Percentiles rank a stretch among this genome's conserved stretches.
phyloP scores from a whole-genome alignment of 2,797 vertebrate genomes.

The Echeneis naucrates region DNA sequence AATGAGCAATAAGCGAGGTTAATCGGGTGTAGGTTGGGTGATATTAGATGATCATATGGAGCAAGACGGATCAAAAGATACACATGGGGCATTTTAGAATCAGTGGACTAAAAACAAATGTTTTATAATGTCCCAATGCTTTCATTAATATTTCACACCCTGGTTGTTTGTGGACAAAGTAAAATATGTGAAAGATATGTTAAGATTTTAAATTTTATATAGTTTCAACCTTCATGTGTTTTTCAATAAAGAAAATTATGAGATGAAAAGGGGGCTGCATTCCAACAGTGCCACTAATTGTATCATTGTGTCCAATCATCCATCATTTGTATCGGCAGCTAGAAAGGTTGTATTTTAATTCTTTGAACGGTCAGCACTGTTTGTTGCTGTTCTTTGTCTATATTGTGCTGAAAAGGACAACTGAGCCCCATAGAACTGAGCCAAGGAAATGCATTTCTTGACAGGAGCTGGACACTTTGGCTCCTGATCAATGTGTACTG shows the following conservation, averaged over 20 bases:
- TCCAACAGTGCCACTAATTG: constrained; percentile 58
- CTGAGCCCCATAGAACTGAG: background rate
- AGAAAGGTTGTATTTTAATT: background rate
- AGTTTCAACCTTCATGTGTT: constrained; percentile 20
- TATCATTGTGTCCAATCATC: constrained; percentile 9
- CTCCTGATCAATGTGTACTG: constrained; percentile 6
- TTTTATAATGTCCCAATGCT: background rate
- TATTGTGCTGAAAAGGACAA: background rate
- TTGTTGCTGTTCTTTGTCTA: background rate
- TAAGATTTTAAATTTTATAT: background rate
- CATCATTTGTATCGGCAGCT: background rate
- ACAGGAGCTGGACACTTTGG: background rate
- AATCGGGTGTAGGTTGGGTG: constrained; percentile 62
- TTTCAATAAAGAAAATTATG: constrained; percentile 53
- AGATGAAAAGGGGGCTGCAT: constrained; percentile 74
- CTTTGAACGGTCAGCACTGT: no score
- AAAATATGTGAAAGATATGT: background rate
- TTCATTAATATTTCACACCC: no score
- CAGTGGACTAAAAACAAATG: background rate
- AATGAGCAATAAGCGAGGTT: constrained; percentile 75
- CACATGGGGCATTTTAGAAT: background rate
- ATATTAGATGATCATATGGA: constrained; percentile 83
- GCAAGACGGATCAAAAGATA: constrained; percentile 36
- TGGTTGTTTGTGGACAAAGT: no score
- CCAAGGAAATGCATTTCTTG: background rate